Base-by-base conservation (phyloP, 2,888 invertebrate genomes). In the Sinodicranocentrus sp. region DNA sequence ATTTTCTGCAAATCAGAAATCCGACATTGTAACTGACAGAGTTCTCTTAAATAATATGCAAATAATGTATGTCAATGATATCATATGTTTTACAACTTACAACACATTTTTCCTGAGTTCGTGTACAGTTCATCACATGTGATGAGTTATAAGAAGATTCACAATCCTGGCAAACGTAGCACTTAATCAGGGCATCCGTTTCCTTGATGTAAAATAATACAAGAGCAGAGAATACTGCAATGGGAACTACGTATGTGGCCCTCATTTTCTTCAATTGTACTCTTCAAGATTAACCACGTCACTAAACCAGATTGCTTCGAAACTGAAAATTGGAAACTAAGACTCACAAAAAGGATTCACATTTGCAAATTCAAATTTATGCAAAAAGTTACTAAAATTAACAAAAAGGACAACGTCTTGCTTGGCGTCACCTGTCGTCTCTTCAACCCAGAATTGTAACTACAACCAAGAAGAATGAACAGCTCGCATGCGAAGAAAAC, bases 161-260 rank as follows among this genome's bases (percentile, higher is more conserved):
- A 77, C 89, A 89, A 57, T 89, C 79, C 67, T 78, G 76, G 71
- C 89, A 89, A 25, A 85, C 85, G 75, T 86, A 87, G 80, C 89
- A 89, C 70, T 82, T 86, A 8, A 88, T 44, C n/a, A n/a, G n/a
- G 1, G 86, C 88, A 48, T 71, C 43, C 21, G 71, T 76, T 77
- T 82, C 79, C 52, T 63, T 70, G 13, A 82, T 59, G 65, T 61
- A 82, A 39, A 82, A 77, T 26, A 85, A 72, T 19, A 65, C 72
- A 26, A 87, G 33, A 25, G 63, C 48, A 15, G 70, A 61, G 17
- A 82, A 82, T 70, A 82, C 82, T 76, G 70, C 68, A 25, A 82
- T 26, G 33, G 75, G 82, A 52, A 82, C 70, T 19, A 76, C 63
- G 8, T 48, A 19, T 19, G 70, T 26, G 10, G 82, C 75, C 28